phyloP scores from a whole-genome alignment of 2,113 vertebrate species.

The Megaleporinus macrocephalus region DNA sequence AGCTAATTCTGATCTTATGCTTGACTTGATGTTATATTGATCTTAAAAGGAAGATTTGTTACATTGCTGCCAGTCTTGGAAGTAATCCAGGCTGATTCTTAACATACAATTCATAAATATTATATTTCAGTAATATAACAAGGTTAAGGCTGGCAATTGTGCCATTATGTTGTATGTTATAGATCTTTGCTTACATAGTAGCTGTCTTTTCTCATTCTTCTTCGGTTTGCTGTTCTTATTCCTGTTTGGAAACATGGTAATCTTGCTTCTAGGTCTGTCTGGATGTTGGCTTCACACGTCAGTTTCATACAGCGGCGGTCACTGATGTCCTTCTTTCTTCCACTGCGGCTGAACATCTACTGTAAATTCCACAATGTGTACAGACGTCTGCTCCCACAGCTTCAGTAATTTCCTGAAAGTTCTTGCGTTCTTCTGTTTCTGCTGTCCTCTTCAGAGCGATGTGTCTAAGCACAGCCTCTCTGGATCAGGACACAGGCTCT shows the following conservation, averaged over 20 bases:
- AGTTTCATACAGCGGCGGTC: background rate
- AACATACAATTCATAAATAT: too few species aligned
- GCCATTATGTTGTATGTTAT: too few species aligned
- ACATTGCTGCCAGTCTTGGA: too few species aligned
- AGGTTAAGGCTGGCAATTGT: background rate
- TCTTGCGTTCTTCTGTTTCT: background rate
- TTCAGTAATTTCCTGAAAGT: background rate
- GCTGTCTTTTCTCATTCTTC: slow-evolving; percentile 52
- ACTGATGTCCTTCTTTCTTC: background rate
- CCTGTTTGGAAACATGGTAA: slow-evolving; percentile 63
- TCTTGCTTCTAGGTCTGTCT: slow-evolving; percentile 1
- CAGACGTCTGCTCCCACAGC: background rate
- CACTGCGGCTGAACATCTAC: background rate
- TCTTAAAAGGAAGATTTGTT: too few species aligned
- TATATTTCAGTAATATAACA: background rate
- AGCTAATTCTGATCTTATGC: too few species aligned
- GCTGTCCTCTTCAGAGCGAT: slow-evolving; percentile 14
- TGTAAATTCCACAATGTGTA: background rate
- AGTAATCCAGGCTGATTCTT: too few species aligned
- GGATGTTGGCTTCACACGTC: background rate
- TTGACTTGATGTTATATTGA: too few species aligned
- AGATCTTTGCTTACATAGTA: slow-evolving; percentile 1
- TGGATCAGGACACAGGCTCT: background rate
- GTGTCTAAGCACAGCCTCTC: background rate
- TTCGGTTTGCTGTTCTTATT: slow-evolving; percentile 52